Base-by-base conservation (phyloP, 2,888 invertebrate genomes). In the Idaea aversata region DNA sequence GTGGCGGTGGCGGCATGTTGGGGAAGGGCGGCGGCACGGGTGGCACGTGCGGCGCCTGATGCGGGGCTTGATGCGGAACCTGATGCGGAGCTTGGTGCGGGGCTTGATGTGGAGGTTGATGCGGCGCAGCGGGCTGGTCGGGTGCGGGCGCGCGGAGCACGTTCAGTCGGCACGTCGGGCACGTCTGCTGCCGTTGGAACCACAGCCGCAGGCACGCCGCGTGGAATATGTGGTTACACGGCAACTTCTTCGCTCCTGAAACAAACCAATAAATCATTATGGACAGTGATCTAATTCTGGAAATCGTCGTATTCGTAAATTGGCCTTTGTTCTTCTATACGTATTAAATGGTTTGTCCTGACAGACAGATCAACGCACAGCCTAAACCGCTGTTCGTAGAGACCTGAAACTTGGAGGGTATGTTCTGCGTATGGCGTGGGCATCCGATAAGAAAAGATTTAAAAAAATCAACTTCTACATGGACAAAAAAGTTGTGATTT, bases 171-270 rank as follows among this genome's bases (percentile, higher is more conserved):
- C 99, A 99, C 5, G 99, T 99, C 0, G 99, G 99, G 84, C 99
- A 99, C 5, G 99, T 99, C 93, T 99, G 99, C 87, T 99, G 99
- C 7, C 99, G 95, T 92, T 99, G 99, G 93, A 99, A 99, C 99
- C 99, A 99, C 58, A 99, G 98, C 62, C 99, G 95, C 65, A 99
- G 94, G 88, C 99, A 99, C 65, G 97, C 97, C 61, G 99, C 97
- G 91, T 99, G 99, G 94, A 99, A 99, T 81, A 99, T 99, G 88
- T 99, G 99, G 87, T 98, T 98, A 92, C 99, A 99, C 0, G 99
- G 99, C 72, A 99, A 91, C 85, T 99, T 99, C 91, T 99, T 99
- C 59, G 99, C 97, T 63, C 81, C 95, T 95, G 77, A 0, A 70
- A 65, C 15, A 34, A 62, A 57, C 64, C 6, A 36, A 36, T 36